Evolutionary conservation across 2,113 vertebrate species (phyloP).

Genomic region (Gymnorhina tibicen): DNA sequence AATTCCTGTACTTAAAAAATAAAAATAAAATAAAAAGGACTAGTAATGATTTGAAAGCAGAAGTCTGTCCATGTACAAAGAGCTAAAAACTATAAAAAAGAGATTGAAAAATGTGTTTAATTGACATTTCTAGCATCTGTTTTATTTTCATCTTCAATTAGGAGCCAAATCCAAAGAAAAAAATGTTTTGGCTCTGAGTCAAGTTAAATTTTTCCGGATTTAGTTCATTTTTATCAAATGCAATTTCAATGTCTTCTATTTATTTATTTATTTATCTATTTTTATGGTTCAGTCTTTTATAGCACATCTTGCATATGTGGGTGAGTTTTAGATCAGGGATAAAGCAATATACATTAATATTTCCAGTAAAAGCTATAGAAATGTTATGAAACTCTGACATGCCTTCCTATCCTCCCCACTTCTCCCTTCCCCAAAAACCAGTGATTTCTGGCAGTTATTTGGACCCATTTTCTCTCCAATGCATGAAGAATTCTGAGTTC

Average conservation of each 20-base stretch:
- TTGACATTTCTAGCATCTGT: slow-evolving; percentile 42
- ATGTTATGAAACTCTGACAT: not conserved
- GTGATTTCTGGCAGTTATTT: not conserved
- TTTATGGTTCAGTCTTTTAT: not conserved
- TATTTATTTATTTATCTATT: slow-evolving; percentile 15
- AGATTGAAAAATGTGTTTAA: slow-evolving; percentile 25
- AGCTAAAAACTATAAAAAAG: slow-evolving; percentile 8
- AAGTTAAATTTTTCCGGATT: slow-evolving; percentile 34
- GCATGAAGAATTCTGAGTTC: not conserved
- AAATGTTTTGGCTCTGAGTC: slow-evolving; percentile 24
- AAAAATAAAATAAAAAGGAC: not conserved
- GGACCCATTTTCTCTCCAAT: not conserved
- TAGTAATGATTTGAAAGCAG: not conserved
- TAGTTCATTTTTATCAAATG: slow-evolving; percentile 10
- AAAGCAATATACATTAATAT: not conserved
- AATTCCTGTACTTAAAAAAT: not conserved
- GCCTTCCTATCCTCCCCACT: not conserved
- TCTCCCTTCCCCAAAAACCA: not conserved
- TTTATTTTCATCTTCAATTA: slow-evolving; percentile 50
- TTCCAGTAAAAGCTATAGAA: not conserved
- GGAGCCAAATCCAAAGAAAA: slow-evolving; percentile 24
- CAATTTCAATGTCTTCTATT: not conserved
- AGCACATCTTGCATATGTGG: not conserved
- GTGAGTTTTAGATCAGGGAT: not conserved
- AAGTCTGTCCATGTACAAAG: not conserved